Base-by-base conservation (phyloP, 2,888 invertebrate genomes). In the Apomyelois bistriatella region DNA sequence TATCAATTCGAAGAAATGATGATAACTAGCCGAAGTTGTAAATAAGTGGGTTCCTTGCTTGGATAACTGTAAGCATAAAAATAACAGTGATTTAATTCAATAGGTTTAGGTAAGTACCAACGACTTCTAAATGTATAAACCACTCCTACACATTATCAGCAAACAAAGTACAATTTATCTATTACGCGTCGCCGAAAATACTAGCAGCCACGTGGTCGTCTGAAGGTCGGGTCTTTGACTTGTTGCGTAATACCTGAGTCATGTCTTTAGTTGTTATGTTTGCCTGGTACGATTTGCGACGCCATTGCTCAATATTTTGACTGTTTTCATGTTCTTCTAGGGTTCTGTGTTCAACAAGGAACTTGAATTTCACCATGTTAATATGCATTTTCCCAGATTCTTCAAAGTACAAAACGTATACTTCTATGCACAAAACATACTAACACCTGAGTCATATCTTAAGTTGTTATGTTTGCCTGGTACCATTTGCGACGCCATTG, bases 161-260 rank as follows among this genome's bases (percentile, higher is more conserved):
- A 17, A 49, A 49, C 22, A 22, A 40, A 37, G 36, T 10, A 9
- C 3, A 37, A 22, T 22, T 52, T 32, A 40, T 50, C 49, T 40
- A 38, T 40, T 40, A 40, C 40, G 28, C 32, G 30, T 8, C 22
- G 52, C 58, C 64, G 50, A 56, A 41, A 55, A 56, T 52, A 43
- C 36, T 22, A 15, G 5, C 10, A 16, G 41, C 48, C 55, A 55
- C 55, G 55, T 52, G 55, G 43, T 16, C 53, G 40, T 40, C 40
- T 40, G 70, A 76, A 75, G 76, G 76, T 70, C 76, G 67, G 76
- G 70, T 53, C 72, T 64, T 60, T 66, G 72, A 72, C 74, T 62
- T 53, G 56, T 72, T 69, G 57, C 65, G 72, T 37, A 52, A 51
- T 36, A 38, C 13, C 5, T 52, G 52, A 52, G 13, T 52, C 52